These are phyloP conservation scores for Synergus japonicus DNA, from an alignment of 2,888 invertebrate species.

Conservation along the genomic window DNA sequence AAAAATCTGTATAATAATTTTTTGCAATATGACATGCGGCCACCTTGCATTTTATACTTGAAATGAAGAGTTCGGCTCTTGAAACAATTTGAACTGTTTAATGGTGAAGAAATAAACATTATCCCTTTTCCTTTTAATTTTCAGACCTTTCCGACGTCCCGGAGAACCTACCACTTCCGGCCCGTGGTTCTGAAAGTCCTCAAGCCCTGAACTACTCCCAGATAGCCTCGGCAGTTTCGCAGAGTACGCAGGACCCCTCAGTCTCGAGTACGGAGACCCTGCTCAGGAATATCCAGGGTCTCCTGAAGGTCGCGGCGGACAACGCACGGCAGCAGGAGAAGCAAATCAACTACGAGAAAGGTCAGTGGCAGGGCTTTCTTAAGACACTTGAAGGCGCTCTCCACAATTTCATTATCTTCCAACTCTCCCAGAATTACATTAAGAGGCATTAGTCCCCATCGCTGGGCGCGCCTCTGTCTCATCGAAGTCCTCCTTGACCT, in stretches of 20 bases:
- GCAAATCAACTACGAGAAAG: slow-evolving; percentile 97
- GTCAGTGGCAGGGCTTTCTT: slow-evolving; percentile 81
- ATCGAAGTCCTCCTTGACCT: slow-evolving; percentile 42
- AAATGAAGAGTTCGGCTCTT: no score
- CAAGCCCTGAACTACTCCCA: slow-evolving; percentile 91
- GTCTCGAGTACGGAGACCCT: slow-evolving; percentile 95
- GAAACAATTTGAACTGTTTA: not conserved
- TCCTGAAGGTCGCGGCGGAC: slow-evolving; percentile 97
- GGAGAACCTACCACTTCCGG: slow-evolving; percentile 83
- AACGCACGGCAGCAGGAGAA: slow-evolving; percentile 97
- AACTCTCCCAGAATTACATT: slow-evolving; percentile 75
- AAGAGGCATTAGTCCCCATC: slow-evolving; percentile 67
- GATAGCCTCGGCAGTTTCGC: slow-evolving; percentile 81
- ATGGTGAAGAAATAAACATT: not conserved
- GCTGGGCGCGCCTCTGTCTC: slow-evolving; percentile 40
- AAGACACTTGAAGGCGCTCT: slow-evolving; percentile 76
- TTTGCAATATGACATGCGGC: no score
- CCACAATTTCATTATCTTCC: slow-evolving; percentile 77
- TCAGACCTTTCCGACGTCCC: slow-evolving; percentile 88
- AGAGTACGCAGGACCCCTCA: slow-evolving; percentile 81
- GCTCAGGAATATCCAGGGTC: slow-evolving; percentile 95
- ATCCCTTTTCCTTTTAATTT: slow-evolving; percentile 61
- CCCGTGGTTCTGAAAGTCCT: slow-evolving; percentile 79
- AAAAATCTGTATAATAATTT: no score
- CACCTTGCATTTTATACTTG: no score